Evolutionary conservation across 1,140 invertebrate species (phyloP).

Genomic region (Euura lappo): DNA sequence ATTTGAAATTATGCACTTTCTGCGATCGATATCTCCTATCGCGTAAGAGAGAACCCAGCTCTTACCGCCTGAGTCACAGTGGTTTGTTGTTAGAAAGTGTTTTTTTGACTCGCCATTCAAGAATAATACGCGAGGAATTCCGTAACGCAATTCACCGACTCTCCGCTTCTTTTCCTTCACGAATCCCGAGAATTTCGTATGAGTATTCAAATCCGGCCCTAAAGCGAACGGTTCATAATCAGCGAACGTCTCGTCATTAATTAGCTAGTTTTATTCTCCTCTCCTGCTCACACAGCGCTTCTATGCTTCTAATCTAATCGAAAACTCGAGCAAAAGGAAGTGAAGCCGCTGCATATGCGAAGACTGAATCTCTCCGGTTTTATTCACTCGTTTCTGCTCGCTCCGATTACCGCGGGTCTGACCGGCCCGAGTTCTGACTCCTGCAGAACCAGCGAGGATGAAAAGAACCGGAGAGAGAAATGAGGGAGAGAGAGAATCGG

Average conservation of each 20-base stretch:
- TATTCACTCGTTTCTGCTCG: neutral
- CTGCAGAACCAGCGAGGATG: conserved; percentile 3
- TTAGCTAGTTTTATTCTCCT: no score
- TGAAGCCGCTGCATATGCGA: no score
- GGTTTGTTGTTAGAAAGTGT: conserved; percentile 12
- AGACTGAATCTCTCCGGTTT: no score
- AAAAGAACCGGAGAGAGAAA: conserved; percentile 12
- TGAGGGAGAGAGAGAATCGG: conserved; percentile 35
- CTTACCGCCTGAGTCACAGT: conserved; percentile 11
- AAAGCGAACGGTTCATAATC: no score
- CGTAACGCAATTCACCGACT: no score
- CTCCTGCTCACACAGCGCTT: no score
- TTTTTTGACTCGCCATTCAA: neutral
- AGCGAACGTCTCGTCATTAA: no score
- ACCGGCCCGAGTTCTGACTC: neutral
- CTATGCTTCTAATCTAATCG: no score
- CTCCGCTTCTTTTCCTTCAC: no score
- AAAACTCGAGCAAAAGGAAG: no score
- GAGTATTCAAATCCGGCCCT: no score
- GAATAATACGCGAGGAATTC: neutral
- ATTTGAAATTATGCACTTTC: neutral
- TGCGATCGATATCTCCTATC: neutral
- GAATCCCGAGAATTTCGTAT: no score
- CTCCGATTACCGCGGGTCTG: conserved; percentile 1
- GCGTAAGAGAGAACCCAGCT: neutral